Evolutionary conservation across 2,888 invertebrate genomes (phyloP), one percentile per base, ranked within the genome.

Genomic region (Pinctada fucata): DNA sequence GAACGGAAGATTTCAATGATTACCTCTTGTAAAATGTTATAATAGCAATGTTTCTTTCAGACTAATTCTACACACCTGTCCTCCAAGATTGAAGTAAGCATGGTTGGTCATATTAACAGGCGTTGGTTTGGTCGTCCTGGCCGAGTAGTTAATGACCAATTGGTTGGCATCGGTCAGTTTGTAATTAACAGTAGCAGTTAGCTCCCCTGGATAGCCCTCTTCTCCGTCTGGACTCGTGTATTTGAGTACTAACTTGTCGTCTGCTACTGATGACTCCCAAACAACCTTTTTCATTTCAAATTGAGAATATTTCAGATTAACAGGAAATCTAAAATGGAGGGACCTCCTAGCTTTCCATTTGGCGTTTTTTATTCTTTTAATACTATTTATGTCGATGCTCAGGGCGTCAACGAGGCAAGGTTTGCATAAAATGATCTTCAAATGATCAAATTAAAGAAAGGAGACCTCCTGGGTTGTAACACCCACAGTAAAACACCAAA

Each of bases 41-140:
- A 31, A 31, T 31, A 31, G 31, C 31, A 31, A 31, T 31, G 31
- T 31, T 31, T 31, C 31, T 31, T 31, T 31, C 31, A 31, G 31
- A 31, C 31, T 31, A 31, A 31, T 31, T 31, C 31, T 31, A 31
- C 31, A 31, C 16, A 95, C 95, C 93, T 97, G 97, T 13, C 98
- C 98, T 72, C 95, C 97, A 64, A 99, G 94, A 93, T 99, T 99
- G 93, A 98, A 98, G 92, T 96, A 98, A 1, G 96, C 95, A 90
- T 97, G 96, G 92, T 96, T 96, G 70, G 97, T 97, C 78, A 99
- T 93, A 92, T 97, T 98, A 81, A 98, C 94, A 13, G 96, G 95
- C 0, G 97, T 97, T 0, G 96, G 94, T 90, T 96, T 96, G 8
- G 95, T 95, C 2, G 96, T 94, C 3, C 94, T 95, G 31, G 96